Evolutionary conservation across 2,888 invertebrate genomes (phyloP), one percentile per base, ranked within the genome.

Genomic region (Rhynchonema sp.): DNA sequence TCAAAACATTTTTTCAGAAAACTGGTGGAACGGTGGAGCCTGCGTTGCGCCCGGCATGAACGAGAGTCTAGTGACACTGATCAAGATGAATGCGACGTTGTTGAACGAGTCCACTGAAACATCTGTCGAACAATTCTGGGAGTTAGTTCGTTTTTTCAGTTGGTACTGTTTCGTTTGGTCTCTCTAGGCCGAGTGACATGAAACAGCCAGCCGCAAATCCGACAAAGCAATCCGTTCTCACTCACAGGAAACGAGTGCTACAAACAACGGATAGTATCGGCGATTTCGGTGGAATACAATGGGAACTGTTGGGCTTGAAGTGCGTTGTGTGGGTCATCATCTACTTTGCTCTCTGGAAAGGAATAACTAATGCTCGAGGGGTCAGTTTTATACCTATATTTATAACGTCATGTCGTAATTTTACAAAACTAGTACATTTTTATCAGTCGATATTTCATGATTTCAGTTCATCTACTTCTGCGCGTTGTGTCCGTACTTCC

Each of bases 321-420:
- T 55, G 64, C 20, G 58, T 66, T n/a, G 66, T 70, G 1, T 72
- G 72, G 72, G 55, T 70, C 23, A 62, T 72, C 55, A 66, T 73
- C 60, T 72, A 72, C 61, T 72, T 72, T 63, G 71, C 71, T 13
- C 62, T 72, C 17, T 72, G 71, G 70, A 73, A 72, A 57, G 72
- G 72, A 27, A 73, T 72, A 55, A 73, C 71, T 22, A 64, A 72
- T 30, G 73, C 72, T 2, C 64, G 70, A 60, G 71, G 71, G 65
- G 71, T 69, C 30, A 27, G 52, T 1, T 1, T n/a, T n/a, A 53
- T 9, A 13, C 23, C 23, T 23, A 6, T n/a, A n/a, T 53, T 22
- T 9, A 13, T 53, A 23, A 13, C 53, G 9, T 13, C 53, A 57
- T 17, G 22, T 28, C 3, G 46, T n/a, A 57, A 17, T 46, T 46